A percentile compares a stretch with the other conserved stretches of the same genome.
Conservation (phyloP, 2,113 vertebrate genomes). For the Barbus barbus region DNA sequence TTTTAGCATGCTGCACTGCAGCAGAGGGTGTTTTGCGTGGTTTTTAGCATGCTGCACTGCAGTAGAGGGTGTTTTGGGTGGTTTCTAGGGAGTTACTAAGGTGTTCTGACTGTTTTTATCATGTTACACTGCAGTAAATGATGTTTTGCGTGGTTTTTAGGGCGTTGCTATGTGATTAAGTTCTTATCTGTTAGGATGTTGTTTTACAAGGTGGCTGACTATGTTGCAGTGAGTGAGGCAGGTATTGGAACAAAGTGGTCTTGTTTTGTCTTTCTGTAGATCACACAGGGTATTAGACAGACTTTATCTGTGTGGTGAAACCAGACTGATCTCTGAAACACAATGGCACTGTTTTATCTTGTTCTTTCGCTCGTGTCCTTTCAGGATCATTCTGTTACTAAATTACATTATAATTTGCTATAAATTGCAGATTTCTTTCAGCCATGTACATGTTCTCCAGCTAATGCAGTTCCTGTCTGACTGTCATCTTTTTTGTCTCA, state of each 20-base stretch:
- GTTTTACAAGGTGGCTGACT: neutral
- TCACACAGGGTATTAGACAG: neutral
- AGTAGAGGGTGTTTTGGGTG: no score
- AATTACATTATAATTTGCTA: neutral
- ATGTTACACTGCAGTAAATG: no score
- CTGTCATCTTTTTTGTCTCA: neutral
- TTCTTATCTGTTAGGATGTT: no score
- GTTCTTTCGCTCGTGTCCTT: neutral
- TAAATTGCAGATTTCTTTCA: slow-evolving; percentile 7
- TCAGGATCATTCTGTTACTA: neutral
- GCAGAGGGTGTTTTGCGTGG: no score
- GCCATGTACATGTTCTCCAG: neutral
- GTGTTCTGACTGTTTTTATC: no score
- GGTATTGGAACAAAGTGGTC: neutral
- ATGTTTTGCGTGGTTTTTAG: no score
- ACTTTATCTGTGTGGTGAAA: neutral
- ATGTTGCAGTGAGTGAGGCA: neutral
- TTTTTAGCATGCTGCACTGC: no score
- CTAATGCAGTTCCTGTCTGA: neutral
- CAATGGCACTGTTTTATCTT: neutral
- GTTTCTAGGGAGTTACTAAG: no score
- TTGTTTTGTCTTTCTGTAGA: neutral
- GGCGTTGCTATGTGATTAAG: no score
- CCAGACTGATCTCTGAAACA: neutral
- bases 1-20: neutral